phyloP scores from a whole-genome alignment of 2,888 invertebrate species.

The Apamea anceps region DNA sequence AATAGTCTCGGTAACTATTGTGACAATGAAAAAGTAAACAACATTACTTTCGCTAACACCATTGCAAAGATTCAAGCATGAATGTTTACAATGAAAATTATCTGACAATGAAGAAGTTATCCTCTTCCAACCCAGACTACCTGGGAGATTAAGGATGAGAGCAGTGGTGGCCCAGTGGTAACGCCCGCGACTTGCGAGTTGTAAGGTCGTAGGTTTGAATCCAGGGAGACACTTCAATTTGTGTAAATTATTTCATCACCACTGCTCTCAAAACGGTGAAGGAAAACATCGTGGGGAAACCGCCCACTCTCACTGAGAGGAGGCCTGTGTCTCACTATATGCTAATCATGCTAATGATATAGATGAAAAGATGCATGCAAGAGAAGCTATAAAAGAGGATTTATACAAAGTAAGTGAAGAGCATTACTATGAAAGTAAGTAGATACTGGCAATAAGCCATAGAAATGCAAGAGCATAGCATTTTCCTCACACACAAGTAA shows the following conservation, averaged over 20 bases:
- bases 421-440: conserved; percentile 16
- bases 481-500: neutral
- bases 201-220: neutral
- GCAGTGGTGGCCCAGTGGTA: neutral
- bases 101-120: neutral
- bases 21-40: conserved; percentile 3
- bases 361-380: neutral
- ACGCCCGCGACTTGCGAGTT: neutral
- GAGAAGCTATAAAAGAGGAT: neutral
- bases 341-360: neutral
- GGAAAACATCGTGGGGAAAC: too few relatives aligned
- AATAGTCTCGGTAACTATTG: neutral
- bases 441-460: conserved; percentile 19
- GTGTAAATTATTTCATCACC: neutral
- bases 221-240: neutral
- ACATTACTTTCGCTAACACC: neutral
- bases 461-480: conserved; percentile 24
- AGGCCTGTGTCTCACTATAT: too few relatives aligned
- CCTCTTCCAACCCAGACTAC: neutral
- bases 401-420: neutral
- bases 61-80: neutral
- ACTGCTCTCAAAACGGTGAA: neutral
- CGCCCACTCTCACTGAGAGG: too few relatives aligned
- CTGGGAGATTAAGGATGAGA: neutral
- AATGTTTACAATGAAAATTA: neutral